A percentile compares a stretch with the other conserved stretches of the same genome.
phyloP scores from a whole-genome alignment of 92 coral and sea anemone genomes.

The Pocillopora grandis region DNA sequence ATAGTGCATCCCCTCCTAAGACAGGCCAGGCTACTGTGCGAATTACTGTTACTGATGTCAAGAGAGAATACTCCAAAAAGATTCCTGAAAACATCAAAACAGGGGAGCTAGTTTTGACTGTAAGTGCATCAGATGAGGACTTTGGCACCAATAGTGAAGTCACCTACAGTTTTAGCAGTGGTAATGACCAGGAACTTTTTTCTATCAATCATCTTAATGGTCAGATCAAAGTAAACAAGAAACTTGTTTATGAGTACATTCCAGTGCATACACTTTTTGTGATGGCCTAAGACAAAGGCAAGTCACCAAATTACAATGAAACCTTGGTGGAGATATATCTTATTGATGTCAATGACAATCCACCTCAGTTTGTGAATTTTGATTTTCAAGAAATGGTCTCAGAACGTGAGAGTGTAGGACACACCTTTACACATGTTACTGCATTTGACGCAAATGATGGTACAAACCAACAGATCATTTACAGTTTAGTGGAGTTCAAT shows the following conservation, averaged over 20 bases:
- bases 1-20: no score
- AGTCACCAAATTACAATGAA: constrained; percentile 66
- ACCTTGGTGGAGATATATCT: constrained; percentile 75
- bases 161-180: constrained; percentile 68
- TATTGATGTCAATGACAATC: constrained; percentile 83
- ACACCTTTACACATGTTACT: constrained; percentile 58
- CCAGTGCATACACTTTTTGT: constrained; percentile 56
- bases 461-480: constrained; percentile 60
- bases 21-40: no score
- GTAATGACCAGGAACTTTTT: constrained; percentile 83
- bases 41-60: no score
- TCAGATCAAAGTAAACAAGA: constrained; percentile 59
- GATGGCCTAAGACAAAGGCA: constrained; percentile 86
- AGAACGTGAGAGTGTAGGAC: constrained; percentile 63
- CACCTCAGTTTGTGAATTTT: constrained; percentile 67
- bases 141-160: constrained; percentile 71
- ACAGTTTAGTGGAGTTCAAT: constrained; percentile 60
- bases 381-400: constrained; percentile 63
- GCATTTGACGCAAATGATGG: constrained; percentile 81
- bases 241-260: neutral
- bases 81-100: no score
- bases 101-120: no score
- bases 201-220: constrained; percentile 78
- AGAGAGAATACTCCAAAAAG: no score
- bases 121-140: no score